These are phyloP conservation scores for Sphenopsis melanotis DNA, from an alignment of 2,797 vertebrate genomes.

Conservation along the genomic window DNA sequence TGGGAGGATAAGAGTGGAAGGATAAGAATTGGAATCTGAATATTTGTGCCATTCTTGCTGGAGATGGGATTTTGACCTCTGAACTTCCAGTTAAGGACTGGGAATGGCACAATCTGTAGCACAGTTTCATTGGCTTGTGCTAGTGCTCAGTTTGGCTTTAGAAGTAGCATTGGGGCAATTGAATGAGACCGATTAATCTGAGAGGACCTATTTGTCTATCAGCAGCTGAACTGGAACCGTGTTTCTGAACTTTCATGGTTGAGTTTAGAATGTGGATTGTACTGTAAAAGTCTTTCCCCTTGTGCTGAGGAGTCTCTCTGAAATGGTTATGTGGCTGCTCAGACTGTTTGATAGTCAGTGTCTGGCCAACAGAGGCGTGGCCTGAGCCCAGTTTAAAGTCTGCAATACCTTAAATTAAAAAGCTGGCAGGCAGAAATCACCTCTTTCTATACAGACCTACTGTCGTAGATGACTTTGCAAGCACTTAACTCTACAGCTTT, in stretches of 20 bases:
- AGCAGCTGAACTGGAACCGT: not conserved
- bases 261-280: not conserved
- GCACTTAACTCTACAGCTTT: not conserved
- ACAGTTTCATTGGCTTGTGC: not conserved
- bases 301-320: not conserved
- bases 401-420: not conserved
- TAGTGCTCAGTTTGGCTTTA: not conserved
- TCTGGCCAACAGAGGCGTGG: not conserved
- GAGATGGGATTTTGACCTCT: not conserved
- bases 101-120: rapidly evolving
- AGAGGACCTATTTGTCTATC: not conserved
- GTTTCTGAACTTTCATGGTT: not conserved
- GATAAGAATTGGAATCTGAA: not conserved
- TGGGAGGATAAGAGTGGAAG: not conserved
- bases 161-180: not conserved
- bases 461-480: not conserved
- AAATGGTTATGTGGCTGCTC: not conserved
- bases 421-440: not conserved
- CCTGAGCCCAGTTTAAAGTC: not conserved
- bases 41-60: not conserved
- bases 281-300: not conserved
- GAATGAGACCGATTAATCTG: not conserved
- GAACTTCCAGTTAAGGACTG: not conserved
- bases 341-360: not conserved
- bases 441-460: not conserved